Percentiles rank a stretch among this genome's conserved stretches.
Evolutionary conservation across 2,888 invertebrate species (phyloP).

Genomic region (Scaptomyza parva): DNA sequence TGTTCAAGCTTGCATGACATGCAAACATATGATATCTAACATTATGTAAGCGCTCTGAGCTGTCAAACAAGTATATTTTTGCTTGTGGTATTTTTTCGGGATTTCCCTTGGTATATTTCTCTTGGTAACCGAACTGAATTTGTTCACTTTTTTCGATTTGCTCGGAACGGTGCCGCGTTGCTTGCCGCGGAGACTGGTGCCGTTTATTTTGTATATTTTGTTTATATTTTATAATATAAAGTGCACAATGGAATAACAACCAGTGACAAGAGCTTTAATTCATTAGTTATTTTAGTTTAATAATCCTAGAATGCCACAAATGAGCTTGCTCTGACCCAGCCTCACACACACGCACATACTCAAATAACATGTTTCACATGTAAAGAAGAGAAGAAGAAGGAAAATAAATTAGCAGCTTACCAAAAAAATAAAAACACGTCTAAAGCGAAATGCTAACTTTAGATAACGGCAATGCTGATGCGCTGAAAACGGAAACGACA

Average conservation of each 20-base stretch:
- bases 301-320: background rate
- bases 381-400: conserved; percentile 41
- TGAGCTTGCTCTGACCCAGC: conserved; percentile 28
- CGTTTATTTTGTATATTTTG: too few species aligned
- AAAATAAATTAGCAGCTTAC: conserved; percentile 31
- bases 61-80: background rate
- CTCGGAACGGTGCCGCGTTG: background rate
- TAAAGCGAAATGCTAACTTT: conserved; percentile 71
- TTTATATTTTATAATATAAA: conserved; percentile 18
- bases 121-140: background rate
- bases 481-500: conserved; percentile 38
- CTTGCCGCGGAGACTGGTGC: conserved; percentile 7
- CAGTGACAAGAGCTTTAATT: conserved; percentile 1
- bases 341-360: conserved; percentile 20
- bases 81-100: conserved; percentile 15
- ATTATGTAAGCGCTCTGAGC: background rate
- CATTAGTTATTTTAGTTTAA: background rate
- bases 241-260: conserved; percentile 14
- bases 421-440: conserved; percentile 26
- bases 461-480: conserved; percentile 47
- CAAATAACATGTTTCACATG: conserved; percentile 26
- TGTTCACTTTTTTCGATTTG: conserved; percentile 11
- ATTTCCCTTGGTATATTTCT: background rate
- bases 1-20: conserved; percentile 7
- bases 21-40: background rate